phyloP scores from a whole-genome alignment of 2,888 invertebrate genomes.

The Apamea anceps region DNA sequence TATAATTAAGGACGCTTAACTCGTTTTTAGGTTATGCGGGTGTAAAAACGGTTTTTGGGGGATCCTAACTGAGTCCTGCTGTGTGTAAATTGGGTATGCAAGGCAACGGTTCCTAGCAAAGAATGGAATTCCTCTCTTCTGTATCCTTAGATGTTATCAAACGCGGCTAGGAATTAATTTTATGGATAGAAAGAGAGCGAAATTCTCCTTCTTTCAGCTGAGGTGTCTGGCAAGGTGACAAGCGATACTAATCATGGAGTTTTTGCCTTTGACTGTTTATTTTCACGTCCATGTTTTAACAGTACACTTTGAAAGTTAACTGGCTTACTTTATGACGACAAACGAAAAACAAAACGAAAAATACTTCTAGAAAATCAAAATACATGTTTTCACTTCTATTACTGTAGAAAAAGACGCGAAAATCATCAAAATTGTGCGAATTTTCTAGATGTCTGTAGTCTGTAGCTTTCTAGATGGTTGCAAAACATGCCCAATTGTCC shows the following conservation, averaged over 20 bases:
- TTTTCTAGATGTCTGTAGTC: background rate
- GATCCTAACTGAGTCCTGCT: conserved; percentile 39
- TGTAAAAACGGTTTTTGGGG: conserved; percentile 54
- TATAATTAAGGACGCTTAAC: conserved; percentile 65
- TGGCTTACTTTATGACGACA: background rate
- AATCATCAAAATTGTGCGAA: background rate
- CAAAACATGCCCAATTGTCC: background rate
- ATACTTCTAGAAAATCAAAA: too few relatives aligned
- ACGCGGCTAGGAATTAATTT: too few relatives aligned
- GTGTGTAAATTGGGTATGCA: conserved; percentile 16
- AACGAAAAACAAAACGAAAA: background rate
- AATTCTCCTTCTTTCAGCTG: background rate
- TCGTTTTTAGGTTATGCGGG: conserved; percentile 69
- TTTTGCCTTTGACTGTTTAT: background rate
- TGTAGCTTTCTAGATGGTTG: background rate
- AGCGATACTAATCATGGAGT: background rate
- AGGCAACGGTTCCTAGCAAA: too few relatives aligned
- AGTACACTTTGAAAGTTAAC: background rate
- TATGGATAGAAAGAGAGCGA: background rate
- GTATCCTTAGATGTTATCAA: too few relatives aligned
- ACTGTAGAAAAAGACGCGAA: background rate
- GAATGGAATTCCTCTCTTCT: background rate
- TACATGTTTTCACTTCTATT: background rate
- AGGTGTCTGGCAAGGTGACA: background rate
- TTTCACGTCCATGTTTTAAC: background rate